Evolutionary conservation across 1,140 invertebrate genomes (phyloP), one percentile per base, ranked within the genome.

Genomic region (Drosophila obscura): DNA sequence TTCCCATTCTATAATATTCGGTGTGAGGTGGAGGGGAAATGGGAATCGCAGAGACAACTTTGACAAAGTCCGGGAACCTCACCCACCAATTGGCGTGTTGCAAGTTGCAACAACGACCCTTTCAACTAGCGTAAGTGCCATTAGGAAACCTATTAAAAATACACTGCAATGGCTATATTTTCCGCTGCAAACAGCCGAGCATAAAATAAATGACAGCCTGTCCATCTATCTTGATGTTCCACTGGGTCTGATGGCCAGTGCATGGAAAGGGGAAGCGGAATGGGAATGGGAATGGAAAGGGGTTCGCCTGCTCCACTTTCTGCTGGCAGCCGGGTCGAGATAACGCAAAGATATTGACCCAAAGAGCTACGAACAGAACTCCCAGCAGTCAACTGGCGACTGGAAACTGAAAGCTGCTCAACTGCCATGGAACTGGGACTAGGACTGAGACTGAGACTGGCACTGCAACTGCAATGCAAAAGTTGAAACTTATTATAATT

Each of bases 401-500:
- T 49, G 56, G 58, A 67, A 60, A 69, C 59, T 59, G 76, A 84
- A 68, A 84, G 46, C 76, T 68, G 63, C 44, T 63, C 52, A 77
- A 68, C 61, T 46, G 55, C 57, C 78, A 81, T 77, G 74, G 52
- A 39, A 53, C 46, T 50, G 48, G 53, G n/a, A 49, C 49, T 35
- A 26, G n/a, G 31, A 45, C 24, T 26, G 64, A 61, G 66, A 55
- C 51, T 48, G 73, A n/a, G 28, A 28, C 26, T 44, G 35, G 16
- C 35, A 52, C 16, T 39, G 64, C 69, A 75, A 55, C 52, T 44
- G 67, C 67, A 58, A 64, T 66, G 78, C 66, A 85, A 83, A 89
- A 88, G 83, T 89, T 89, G 80, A 67, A 88, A 89, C 83, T 88
- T 88, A 89, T 88, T 88, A 89, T 88, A 88, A 88, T 88, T 88